A percentile compares a stretch with the other conserved stretches of the same genome.
phyloP scores from a whole-genome alignment of 2,888 invertebrate species.

The Cosmia trapezina region DNA sequence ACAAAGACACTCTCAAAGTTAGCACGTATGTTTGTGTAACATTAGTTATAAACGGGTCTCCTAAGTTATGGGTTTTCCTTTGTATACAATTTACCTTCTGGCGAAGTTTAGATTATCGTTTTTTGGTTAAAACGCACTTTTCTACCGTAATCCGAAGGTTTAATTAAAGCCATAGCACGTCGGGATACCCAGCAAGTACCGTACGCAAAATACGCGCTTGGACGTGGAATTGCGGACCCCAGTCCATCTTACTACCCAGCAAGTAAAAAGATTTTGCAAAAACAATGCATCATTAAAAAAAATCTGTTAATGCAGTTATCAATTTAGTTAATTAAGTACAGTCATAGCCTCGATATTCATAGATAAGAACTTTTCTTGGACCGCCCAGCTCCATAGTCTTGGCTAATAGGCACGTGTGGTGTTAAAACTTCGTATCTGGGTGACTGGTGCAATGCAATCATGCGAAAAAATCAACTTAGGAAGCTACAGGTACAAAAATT shows the following conservation, averaged over 20 bases:
- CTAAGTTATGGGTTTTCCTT: constrained; percentile 5
- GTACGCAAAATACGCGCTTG: too few relatives aligned
- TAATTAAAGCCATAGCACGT: background rate
- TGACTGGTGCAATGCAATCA: background rate
- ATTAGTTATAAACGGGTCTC: constrained; percentile 3
- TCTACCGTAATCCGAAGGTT: background rate
- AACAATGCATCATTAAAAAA: too few relatives aligned
- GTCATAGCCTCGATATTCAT: too few relatives aligned
- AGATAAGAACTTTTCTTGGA: too few relatives aligned
- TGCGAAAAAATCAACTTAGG: background rate
- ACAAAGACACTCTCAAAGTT: constrained; percentile 10
- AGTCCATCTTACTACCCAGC: too few relatives aligned
- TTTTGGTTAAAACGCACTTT: background rate
- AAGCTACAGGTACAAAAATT: background rate
- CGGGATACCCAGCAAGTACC: background rate
- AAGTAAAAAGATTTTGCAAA: too few relatives aligned
- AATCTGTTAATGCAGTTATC: too few relatives aligned
- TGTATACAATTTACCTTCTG: constrained; percentile 2
- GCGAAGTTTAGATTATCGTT: background rate
- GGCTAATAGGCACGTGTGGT: too few relatives aligned
- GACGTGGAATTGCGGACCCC: too few relatives aligned
- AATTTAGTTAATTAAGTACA: too few relatives aligned
- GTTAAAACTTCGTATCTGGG: background rate
- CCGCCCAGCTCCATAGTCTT: too few relatives aligned
- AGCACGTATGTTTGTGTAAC: constrained; percentile 14